phyloP scores from a whole-genome alignment of 2,797 vertebrate species.

The Podarcis siculus region DNA sequence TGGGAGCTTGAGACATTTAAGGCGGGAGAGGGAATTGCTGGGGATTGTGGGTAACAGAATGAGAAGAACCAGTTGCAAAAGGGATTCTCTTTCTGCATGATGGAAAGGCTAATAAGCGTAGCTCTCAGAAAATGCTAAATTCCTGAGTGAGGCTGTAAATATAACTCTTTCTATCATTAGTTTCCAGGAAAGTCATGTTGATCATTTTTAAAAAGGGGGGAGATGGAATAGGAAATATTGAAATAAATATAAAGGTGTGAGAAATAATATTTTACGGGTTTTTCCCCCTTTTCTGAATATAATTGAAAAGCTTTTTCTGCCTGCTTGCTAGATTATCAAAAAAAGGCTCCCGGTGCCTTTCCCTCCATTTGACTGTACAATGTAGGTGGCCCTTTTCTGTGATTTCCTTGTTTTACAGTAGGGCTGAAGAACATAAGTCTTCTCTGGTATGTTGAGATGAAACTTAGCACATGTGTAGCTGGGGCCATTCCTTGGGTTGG shows the following conservation, averaged over 20 bases:
- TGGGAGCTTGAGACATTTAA: slow-evolving; percentile 41
- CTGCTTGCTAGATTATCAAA: slow-evolving; percentile 13
- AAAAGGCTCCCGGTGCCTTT: slow-evolving; percentile 22
- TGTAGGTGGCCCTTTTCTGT: not conserved
- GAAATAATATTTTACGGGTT: not conserved
- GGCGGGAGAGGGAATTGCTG: slow-evolving; percentile 39
- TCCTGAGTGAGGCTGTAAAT: not conserved
- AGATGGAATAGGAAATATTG: not conserved
- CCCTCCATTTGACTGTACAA: not conserved
- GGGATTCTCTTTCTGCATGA: slow-evolving; percentile 26
- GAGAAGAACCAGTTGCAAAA: slow-evolving; percentile 36
- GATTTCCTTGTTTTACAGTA: not conserved
- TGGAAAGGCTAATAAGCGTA: not conserved
- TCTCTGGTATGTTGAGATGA: not conserved
- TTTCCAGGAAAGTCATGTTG: slow-evolving; percentile 4
- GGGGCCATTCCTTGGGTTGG: not conserved
- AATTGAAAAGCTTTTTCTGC: not conserved
- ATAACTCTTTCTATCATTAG: not conserved
- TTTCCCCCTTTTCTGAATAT: not conserved
- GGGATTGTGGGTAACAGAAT: not conserved
- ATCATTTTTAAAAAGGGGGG: not conserved
- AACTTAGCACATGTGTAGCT: not conserved
- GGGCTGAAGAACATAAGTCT: not conserved
- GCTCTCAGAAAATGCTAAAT: slow-evolving; percentile 8
- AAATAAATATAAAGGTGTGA: not conserved